phyloP scores from a whole-genome alignment of 1,140 invertebrate species.

The Anagrus nilaparvatae region DNA sequence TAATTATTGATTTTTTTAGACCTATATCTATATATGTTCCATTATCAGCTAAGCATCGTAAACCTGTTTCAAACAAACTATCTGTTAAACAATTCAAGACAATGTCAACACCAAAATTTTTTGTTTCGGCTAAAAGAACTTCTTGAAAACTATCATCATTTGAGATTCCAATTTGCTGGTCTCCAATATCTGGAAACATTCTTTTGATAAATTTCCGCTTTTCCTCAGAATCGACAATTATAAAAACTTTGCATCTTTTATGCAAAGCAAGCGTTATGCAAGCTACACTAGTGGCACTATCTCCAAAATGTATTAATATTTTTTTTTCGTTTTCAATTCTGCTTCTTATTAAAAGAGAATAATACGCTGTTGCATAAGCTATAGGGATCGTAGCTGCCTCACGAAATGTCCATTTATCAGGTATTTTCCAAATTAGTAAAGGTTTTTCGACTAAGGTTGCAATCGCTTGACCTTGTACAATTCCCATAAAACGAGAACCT shows the following conservation, averaged over 20 bases:
- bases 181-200: conserved; percentile 50
- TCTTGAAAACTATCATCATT: conserved; percentile 56
- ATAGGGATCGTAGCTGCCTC: conserved; percentile 79
- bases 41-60: conserved; percentile 57
- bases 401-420: conserved; percentile 66
- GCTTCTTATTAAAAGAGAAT: conserved; percentile 54
- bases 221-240: conserved; percentile 53
- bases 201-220: conserved; percentile 55
- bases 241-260: conserved; percentile 52
- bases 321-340: too few relatives aligned
- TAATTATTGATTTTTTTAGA: too few relatives aligned
- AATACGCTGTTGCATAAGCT: conserved; percentile 73
- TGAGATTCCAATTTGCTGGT: conserved; percentile 58
- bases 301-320: conserved; percentile 60
- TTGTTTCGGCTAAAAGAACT: conserved; percentile 46
- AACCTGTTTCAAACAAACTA: conserved; percentile 60
- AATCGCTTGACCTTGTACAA: conserved; percentile 41
- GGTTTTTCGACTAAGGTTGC: conserved; percentile 39
- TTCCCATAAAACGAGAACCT: conserved; percentile 58
- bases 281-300: conserved; percentile 65
- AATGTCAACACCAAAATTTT: conserved; percentile 57
- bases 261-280: conserved; percentile 58
- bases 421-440: conserved; percentile 57
- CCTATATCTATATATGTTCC: conserved; percentile 65
- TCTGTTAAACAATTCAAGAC: conserved; percentile 65